Evolutionary conservation across 1,140 invertebrate species (phyloP).

Genomic region (Aradophagus sp.): DNA sequence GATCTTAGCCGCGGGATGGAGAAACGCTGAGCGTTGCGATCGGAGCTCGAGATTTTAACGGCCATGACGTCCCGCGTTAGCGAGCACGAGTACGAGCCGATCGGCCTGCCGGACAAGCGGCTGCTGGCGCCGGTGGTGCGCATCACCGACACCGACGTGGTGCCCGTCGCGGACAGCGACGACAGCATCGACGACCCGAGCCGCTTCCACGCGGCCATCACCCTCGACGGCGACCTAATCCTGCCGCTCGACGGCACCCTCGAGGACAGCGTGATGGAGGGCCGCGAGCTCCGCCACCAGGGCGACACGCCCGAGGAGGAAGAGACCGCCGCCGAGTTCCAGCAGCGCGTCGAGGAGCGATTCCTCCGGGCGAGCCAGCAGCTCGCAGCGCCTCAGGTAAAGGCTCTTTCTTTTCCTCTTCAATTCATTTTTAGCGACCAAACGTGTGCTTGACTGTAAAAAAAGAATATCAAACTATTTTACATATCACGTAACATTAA

Average conservation of each 20-base stretch:
- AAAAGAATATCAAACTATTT: too few species aligned
- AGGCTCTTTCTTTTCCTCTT: not conserved
- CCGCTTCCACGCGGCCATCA: conserved; percentile 61
- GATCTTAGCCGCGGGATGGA: conserved; percentile 7
- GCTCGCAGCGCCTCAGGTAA: conserved; percentile 78
- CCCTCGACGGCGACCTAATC: conserved; percentile 70
- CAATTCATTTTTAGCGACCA: too few species aligned
- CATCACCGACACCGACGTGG: conserved; percentile 71
- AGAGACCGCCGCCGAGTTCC: conserved; percentile 68
- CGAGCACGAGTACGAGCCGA: conserved; percentile 92
- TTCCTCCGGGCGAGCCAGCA: conserved; percentile 74
- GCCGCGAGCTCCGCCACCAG: conserved; percentile 65
- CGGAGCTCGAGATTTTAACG: not conserved
- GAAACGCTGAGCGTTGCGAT: conserved; percentile 6
- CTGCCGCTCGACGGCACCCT: conserved; percentile 71
- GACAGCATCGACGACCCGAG: conserved; percentile 71
- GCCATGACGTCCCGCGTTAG: conserved; percentile 71
- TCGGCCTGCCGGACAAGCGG: conserved; percentile 70
- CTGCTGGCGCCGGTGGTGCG: conserved; percentile 70
- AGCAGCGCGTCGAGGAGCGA: conserved; percentile 77
- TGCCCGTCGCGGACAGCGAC: conserved; percentile 72
- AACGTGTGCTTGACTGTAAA: too few species aligned
- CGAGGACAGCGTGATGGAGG: conserved; percentile 72
- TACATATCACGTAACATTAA: too few species aligned
- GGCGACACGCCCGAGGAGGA: conserved; percentile 69